Percentiles rank a stretch among this genome's conserved stretches.
phyloP scores from a whole-genome alignment of 2,888 invertebrate species.

The Bellardia pandia region DNA sequence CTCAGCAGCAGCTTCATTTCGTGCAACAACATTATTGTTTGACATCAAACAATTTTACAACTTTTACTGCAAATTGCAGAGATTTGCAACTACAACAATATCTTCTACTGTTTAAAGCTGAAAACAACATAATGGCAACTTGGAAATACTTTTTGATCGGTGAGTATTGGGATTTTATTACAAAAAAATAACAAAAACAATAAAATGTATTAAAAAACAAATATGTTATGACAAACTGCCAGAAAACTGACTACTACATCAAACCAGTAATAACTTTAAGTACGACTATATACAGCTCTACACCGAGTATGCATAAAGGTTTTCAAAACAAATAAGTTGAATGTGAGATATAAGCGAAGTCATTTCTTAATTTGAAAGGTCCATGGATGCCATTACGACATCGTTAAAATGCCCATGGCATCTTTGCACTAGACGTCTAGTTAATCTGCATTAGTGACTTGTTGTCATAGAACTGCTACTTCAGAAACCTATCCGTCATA shows the following conservation, averaged over 20 bases:
- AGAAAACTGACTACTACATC: too few species aligned
- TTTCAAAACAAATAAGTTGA: too few species aligned
- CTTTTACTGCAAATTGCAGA: constrained; percentile 31
- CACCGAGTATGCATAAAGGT: too few species aligned
- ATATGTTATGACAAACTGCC: constrained; percentile 53
- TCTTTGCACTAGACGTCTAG: too few species aligned
- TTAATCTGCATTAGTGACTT: too few species aligned
- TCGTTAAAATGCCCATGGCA: too few species aligned
- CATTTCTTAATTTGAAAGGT: too few species aligned
- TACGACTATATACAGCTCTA: too few species aligned
- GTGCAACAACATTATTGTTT: constrained; percentile 31
- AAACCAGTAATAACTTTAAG: not conserved
- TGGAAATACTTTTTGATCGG: constrained; percentile 79
- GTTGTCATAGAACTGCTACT: too few species aligned
- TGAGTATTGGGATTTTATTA: constrained; percentile 75
- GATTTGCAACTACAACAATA: constrained; percentile 16
- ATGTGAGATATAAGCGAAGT: too few species aligned
- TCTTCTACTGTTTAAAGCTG: constrained; percentile 12
- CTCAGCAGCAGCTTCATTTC: constrained; percentile 5
- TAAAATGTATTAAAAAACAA: constrained; percentile 6
- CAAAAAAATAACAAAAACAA: constrained; percentile 3
- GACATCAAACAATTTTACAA: constrained; percentile 41
- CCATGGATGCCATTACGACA: too few species aligned
- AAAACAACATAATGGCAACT: constrained; percentile 66
- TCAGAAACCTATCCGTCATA: too few species aligned